Percentiles rank a stretch among this genome's conserved stretches.
Conservation (phyloP, 2,113 vertebrate genomes). For the Phaetusa simplex region DNA sequence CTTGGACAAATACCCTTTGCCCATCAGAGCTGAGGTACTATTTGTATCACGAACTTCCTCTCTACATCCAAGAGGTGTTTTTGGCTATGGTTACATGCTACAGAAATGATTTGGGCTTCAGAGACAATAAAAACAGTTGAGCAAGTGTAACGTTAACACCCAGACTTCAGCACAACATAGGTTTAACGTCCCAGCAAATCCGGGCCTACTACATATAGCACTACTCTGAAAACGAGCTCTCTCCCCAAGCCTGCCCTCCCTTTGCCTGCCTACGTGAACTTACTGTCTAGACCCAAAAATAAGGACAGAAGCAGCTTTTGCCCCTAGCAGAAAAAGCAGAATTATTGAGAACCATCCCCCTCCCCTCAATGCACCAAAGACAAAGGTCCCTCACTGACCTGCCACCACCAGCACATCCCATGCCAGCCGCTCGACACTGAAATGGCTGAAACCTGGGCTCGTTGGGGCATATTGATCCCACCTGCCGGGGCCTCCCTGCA, state of each 20-base stretch:
- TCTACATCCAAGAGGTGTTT: not conserved
- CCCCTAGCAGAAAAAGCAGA: not conserved
- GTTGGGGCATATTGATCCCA: rapidly evolving
- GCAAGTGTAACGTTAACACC: not conserved
- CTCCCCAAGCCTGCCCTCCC: not conserved
- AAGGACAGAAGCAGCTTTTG: not conserved
- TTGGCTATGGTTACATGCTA: not conserved
- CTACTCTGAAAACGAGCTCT: not conserved
- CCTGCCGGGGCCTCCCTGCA: not conserved
- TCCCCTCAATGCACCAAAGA: rapidly evolving
- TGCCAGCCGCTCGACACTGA: rapidly evolving
- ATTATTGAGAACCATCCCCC: rapidly evolving
- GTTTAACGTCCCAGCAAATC: not conserved
- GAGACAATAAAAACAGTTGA: not conserved
- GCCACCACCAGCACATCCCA: rapidly evolving
- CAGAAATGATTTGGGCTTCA: not conserved
- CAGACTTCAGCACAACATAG: rapidly evolving
- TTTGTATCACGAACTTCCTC: not conserved
- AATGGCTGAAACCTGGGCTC: rapidly evolving
- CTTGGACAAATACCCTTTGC: not conserved
- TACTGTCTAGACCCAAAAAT: not conserved
- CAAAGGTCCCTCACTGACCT: not conserved
- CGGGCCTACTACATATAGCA: not conserved
- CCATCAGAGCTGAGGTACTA: not conserved
- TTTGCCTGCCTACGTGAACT: not conserved